Evolutionary conservation across 1,140 invertebrate genomes (phyloP).

Genomic region (Delia radicum): DNA sequence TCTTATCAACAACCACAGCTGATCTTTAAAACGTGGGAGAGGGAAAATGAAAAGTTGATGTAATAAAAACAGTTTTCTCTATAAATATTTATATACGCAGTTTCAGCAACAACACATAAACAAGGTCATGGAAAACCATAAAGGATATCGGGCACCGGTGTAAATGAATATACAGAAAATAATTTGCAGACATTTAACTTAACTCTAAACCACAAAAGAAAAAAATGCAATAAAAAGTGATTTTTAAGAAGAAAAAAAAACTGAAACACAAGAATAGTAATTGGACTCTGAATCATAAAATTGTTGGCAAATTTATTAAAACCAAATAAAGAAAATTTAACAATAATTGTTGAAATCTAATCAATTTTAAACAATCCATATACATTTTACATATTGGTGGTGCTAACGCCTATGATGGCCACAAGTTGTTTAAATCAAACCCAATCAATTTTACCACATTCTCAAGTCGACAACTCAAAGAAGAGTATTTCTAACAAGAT

Average conservation of each 20-base stretch:
- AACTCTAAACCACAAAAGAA: not conserved
- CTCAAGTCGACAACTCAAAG: constrained; percentile 28
- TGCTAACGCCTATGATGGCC: constrained; percentile 36
- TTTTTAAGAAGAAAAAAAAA: not conserved
- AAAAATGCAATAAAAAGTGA: not conserved
- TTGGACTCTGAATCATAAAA: not conserved
- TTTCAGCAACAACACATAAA: not conserved
- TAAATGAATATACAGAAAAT: constrained; percentile 13
- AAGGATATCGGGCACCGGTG: constrained; percentile 11
- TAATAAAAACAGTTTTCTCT: not conserved
- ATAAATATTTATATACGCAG: not conserved
- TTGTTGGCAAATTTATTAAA: not conserved
- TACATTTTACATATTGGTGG: not conserved
- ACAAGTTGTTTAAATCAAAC: constrained; percentile 34
- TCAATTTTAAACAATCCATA: not conserved
- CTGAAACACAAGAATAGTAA: not conserved
- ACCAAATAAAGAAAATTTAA: not conserved
- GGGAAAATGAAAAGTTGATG: not conserved
- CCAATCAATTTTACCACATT: not conserved
- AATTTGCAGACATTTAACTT: not conserved
- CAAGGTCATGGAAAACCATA: constrained; percentile 19
- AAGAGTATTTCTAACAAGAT: constrained; percentile 27
- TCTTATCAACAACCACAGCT: not conserved
- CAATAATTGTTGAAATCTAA: not conserved
- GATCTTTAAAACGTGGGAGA: not conserved